Evolutionary conservation across 2,888 invertebrate genomes (phyloP), one percentile per base, ranked within the genome.

Genomic region (Tridacna crocea): DNA sequence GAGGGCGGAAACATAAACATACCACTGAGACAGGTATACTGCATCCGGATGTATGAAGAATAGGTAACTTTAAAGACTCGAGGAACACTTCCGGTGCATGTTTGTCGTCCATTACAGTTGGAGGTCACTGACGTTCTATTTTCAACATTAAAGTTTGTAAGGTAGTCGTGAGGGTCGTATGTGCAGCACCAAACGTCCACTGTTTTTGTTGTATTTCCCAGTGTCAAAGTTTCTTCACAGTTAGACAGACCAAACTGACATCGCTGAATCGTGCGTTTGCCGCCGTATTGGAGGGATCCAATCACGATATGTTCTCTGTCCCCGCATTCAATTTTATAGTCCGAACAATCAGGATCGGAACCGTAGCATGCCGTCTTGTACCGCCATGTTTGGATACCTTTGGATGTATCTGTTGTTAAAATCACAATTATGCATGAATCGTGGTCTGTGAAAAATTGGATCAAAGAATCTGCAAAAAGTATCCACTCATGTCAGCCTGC

Each of bases 21-120:
- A 83, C 83, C 78, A 51, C 75, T 60, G 13, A 79, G 48, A 48
- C 84, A 84, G 0, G 84, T 65, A 51, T 82, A 85, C 26, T 78
- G 77, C 66, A 85, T 85, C 75, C 72, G 72, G 13, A 82, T 75
- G 27, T 85, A 85, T 6, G 79, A 78, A 1, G 82, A 82, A 19
- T 77, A 80, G 15, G 82, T 76, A 0, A 48, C 65, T 17, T 58
- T 58, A 10, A 47, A 19, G 1, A 72, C 46, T n/a, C 84, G 72
- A 11, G 84, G 84, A 0, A 80, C 82, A 68, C 75, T 72, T n/a
- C 82, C 84, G n/a, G 46, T 66, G 55, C 84, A 85, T 17, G 51
- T 24, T 2, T 27, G 26, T 48, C 60, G 51, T 12, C 84, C 84
- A 36, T 82, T 75, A 72, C 84, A 85, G 22, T 72, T 75, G 8